phyloP scores from a whole-genome alignment of 2,888 invertebrate genomes.

The Thereva unica region DNA sequence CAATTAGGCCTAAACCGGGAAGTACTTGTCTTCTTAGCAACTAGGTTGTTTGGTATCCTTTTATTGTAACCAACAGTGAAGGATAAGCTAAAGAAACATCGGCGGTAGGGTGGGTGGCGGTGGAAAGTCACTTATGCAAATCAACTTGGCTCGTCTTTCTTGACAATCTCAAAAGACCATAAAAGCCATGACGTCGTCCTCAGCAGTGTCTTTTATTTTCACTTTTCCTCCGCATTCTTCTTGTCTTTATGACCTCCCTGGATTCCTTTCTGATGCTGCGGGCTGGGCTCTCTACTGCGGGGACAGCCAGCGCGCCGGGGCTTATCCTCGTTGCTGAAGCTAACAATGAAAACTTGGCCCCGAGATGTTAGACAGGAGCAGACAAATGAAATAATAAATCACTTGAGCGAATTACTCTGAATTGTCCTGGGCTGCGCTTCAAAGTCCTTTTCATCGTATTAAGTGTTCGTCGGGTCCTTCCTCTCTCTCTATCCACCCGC shows the following conservation, averaged over 20 bases:
- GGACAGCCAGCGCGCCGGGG: conserved; percentile 4
- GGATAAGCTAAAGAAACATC: too few species aligned
- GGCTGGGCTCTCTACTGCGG: neutral
- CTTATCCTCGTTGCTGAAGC: conserved; percentile 10
- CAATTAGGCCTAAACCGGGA: too few species aligned
- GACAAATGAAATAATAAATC: conserved; percentile 32
- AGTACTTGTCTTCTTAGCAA: too few species aligned
- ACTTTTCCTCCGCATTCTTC: conserved; percentile 8
- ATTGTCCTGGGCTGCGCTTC: conserved; percentile 20
- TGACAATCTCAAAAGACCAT: conserved; percentile 11
- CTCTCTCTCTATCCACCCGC: conserved; percentile 17
- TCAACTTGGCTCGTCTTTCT: conserved; percentile 19
- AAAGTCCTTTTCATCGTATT: conserved; percentile 16
- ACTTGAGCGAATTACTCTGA: conserved; percentile 30
- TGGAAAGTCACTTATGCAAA: conserved; percentile 19
- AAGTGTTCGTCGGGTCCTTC: conserved; percentile 16
- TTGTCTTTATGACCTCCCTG: conserved; percentile 25
- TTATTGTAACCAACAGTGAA: too few species aligned
- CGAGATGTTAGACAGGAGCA: conserved; percentile 22
- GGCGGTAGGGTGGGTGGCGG: too few species aligned
- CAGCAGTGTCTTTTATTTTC: conserved; percentile 13
- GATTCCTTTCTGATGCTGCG: conserved; percentile 18
- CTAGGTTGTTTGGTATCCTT: too few species aligned
- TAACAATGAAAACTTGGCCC: conserved; percentile 20
- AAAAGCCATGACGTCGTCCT: conserved; percentile 12